A percentile compares a stretch with the other conserved stretches of the same genome.
Conservation (phyloP, 2,113 vertebrate genomes). For the Melanotaenia duboulayi region DNA sequence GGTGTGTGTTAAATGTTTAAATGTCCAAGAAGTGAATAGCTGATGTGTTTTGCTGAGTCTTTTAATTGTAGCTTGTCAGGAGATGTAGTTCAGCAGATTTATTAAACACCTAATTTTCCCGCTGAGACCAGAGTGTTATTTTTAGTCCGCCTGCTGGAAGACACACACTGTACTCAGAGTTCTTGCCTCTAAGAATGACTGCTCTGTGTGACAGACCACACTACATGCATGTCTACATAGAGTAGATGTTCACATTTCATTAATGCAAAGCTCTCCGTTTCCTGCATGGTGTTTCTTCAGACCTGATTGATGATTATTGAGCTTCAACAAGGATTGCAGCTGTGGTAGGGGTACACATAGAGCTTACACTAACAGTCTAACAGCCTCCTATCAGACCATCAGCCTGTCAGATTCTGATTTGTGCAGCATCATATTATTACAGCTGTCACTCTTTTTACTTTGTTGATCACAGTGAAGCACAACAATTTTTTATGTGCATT, state of each 20-base stretch:
- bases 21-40: conserved; percentile 66
- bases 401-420: not conserved
- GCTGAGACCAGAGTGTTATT: conserved; percentile 65
- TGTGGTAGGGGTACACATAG: not conserved
- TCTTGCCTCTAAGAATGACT: conserved; percentile 43
- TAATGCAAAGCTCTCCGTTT: conserved; percentile 38
- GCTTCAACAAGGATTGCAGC: conserved; percentile 16
- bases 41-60: conserved; percentile 66
- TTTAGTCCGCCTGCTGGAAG: conserved; percentile 56
- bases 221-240: conserved; percentile 5
- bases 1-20: conserved; percentile 67
- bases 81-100: conserved; percentile 73
- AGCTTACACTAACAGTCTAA: not conserved
- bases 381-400: not conserved
- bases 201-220: conserved; percentile 33
- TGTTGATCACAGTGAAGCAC: not conserved
- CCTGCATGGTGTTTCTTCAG: conserved; percentile 26
- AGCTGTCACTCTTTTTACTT: too few relatives aligned
- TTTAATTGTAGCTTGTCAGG: conserved; percentile 73
- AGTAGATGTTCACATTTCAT: conserved; percentile 46
- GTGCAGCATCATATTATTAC: not conserved
- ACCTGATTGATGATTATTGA: conserved; percentile 47
- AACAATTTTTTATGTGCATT: too few relatives aligned
- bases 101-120: conserved; percentile 75
- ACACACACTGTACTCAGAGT: conserved; percentile 46